A percentile compares a stretch with the other conserved stretches of the same genome.
phyloP scores from a whole-genome alignment of 1,140 invertebrate genomes.

The Pseudoatta argentina region DNA sequence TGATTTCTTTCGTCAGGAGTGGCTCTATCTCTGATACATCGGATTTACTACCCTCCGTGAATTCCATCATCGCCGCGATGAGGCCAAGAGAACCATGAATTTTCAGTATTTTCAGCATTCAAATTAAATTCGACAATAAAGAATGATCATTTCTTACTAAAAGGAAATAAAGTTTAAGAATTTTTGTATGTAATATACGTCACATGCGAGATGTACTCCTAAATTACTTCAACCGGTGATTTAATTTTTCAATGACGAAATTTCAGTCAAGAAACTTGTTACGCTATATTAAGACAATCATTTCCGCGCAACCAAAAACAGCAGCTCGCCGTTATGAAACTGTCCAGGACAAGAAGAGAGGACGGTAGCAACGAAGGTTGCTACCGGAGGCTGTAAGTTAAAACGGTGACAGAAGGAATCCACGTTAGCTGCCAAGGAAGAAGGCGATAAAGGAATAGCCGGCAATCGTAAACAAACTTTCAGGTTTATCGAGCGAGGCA shows the following conservation, averaged over 20 bases:
- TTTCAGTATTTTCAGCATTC: background rate
- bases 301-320: conserved; percentile 58
- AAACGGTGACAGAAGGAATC: conserved; percentile 66
- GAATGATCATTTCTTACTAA: background rate
- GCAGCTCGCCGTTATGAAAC: conserved; percentile 46
- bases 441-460: conserved; percentile 77
- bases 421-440: conserved; percentile 40
- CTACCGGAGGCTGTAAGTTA: conserved; percentile 67
- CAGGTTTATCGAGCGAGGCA: conserved; percentile 80
- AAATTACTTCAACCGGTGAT: background rate
- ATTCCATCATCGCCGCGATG: background rate
- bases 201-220: background rate
- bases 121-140: background rate
- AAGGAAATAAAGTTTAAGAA: background rate
- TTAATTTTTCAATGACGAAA: conserved; percentile 12
- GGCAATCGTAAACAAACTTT: conserved; percentile 83
- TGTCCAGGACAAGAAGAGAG: conserved; percentile 3
- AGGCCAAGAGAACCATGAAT: too few species aligned
- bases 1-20: conserved; percentile 62
- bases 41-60: conserved; percentile 35
- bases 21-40: background rate
- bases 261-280: conserved; percentile 28
- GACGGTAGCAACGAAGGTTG: conserved; percentile 52
- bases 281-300: conserved; percentile 5
- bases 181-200: background rate